Evolutionary conservation across 2,797 vertebrate genomes (phyloP).

Genomic region (Benthosema pterotum): DNA sequence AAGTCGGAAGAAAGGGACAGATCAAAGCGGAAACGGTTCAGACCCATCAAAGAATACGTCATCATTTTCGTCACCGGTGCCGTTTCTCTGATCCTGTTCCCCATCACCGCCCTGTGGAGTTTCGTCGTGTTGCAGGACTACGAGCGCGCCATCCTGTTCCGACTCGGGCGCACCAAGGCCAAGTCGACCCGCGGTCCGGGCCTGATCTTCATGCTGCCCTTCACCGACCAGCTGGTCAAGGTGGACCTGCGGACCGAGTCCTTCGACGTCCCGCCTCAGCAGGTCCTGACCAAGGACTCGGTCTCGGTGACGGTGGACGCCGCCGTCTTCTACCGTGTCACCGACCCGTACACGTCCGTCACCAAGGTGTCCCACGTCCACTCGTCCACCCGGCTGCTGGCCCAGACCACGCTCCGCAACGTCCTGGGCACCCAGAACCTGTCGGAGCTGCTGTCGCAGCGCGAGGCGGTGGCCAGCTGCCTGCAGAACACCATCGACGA

Average conservation of each 20-base stretch:
- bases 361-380: constrained; percentile 74
- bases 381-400: constrained; percentile 73
- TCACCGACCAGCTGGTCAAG: constrained; percentile 78
- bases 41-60: too few relatives aligned
- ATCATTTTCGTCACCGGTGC: neutral
- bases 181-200: constrained; percentile 82
- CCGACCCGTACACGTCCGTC: constrained; percentile 78
- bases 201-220: constrained; percentile 81
- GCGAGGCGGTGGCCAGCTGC: constrained; percentile 74
- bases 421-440: constrained; percentile 81
- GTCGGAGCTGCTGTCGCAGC: constrained; percentile 78
- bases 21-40: too few relatives aligned
- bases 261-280: constrained; percentile 82
- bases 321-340: constrained; percentile 79
- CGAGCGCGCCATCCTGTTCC: constrained; percentile 82
- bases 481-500: constrained; percentile 82
- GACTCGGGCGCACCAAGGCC: constrained; percentile 77
- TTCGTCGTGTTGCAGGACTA: constrained; percentile 75
- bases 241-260: constrained; percentile 81
- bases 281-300: constrained; percentile 83
- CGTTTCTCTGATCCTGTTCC: neutral
- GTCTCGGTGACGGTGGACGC: constrained; percentile 82
- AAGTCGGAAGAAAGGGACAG: too few relatives aligned
- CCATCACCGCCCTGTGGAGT: constrained; percentile 50
- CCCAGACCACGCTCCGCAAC: constrained; percentile 82